phyloP scores from a whole-genome alignment of 2,113 vertebrate genomes.

The Orycteropus afer region DNA sequence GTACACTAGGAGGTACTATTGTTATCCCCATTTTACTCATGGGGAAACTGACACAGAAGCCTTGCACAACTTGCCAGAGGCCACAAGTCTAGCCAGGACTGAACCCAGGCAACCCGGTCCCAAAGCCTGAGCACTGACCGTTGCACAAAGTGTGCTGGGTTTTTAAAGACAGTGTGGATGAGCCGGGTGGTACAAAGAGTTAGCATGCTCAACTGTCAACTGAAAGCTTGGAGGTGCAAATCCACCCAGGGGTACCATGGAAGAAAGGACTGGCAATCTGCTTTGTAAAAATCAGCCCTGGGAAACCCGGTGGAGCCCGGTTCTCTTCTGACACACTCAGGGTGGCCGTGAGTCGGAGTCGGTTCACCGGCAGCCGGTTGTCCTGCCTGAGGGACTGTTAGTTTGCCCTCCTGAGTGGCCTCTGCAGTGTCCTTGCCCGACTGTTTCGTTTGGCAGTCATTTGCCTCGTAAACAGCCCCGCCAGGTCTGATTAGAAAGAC shows the following conservation, averaged over 20 bases:
- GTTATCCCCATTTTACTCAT: constrained; percentile 60
- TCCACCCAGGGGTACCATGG: not conserved
- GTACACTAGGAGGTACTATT: no score
- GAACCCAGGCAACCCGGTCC: not conserved
- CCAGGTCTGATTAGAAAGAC: not conserved
- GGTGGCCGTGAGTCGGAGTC: not conserved
- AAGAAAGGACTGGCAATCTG: no score
- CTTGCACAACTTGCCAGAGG: constrained; percentile 36
- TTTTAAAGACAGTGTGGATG: not conserved
- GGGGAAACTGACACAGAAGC: constrained; percentile 50
- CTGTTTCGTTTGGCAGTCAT: not conserved
- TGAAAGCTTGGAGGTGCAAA: not conserved
- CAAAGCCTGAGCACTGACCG: not conserved
- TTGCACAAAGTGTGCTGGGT: not conserved
- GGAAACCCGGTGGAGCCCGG: not conserved
- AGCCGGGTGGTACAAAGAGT: not conserved
- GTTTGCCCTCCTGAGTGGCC: not conserved
- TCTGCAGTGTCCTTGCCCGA: not conserved
- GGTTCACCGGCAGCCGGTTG: not conserved
- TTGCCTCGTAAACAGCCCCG: not conserved
- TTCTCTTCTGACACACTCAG: not conserved
- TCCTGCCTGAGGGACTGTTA: not conserved
- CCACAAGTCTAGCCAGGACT: not conserved
- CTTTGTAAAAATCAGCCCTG: not conserved
- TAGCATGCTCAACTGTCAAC: not conserved